Conservation (phyloP, 1,140 invertebrate species). For the Atta colombica region DNA sequence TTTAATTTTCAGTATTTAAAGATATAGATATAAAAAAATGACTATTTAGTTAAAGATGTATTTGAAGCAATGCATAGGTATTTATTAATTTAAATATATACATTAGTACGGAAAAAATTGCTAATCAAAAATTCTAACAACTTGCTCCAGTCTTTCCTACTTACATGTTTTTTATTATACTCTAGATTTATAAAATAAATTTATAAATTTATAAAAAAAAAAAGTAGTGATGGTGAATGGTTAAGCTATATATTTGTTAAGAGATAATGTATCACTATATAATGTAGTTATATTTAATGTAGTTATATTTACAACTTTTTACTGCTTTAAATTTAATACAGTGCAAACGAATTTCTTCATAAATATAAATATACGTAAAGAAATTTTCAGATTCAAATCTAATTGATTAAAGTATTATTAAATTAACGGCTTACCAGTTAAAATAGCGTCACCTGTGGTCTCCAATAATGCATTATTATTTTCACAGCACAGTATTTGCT, state of each 20-base stretch:
- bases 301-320: background rate
- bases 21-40: too few relatives aligned
- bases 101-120: too few relatives aligned
- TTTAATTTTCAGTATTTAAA: too few relatives aligned
- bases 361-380: slow-evolving; percentile 13
- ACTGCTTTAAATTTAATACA: background rate
- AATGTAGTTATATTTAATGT: background rate
- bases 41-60: too few relatives aligned
- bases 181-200: background rate
- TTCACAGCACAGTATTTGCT: slow-evolving; percentile 72
- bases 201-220: background rate
- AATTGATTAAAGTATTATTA: background rate
- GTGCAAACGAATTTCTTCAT: background rate
- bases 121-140: too few relatives aligned
- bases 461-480: slow-evolving; percentile 79
- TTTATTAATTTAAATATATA: too few relatives aligned
- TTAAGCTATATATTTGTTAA: background rate
- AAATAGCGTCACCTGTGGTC: slow-evolving; percentile 80
- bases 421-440: slow-evolving; percentile 77
- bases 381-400: slow-evolving; percentile 4
- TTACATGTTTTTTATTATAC: background rate
- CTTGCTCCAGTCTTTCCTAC: background rate
- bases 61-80: too few relatives aligned
- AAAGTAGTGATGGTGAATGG: background rate
- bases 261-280: background rate